Evolutionary conservation across 2,888 invertebrate species (phyloP).

Genomic region (Nephrotoma guestfalica): DNA sequence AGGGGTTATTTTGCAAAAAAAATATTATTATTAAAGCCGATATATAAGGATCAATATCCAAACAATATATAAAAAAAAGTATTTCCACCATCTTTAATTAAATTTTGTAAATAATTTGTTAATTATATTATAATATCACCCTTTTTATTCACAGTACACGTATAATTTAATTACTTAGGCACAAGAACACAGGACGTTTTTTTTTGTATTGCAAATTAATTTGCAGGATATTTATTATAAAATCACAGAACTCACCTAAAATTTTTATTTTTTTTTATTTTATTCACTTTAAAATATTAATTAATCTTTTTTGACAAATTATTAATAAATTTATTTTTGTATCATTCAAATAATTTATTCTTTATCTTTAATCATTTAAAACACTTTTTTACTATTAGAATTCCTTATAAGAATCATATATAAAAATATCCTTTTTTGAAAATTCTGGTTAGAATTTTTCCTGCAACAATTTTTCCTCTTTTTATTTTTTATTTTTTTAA

Average conservation of each 20-base stretch:
- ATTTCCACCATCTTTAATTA: background rate
- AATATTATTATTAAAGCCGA: background rate
- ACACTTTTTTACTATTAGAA: background rate
- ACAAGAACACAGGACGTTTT: background rate
- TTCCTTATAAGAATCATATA: background rate
- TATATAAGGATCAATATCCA: background rate
- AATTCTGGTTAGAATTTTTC: background rate
- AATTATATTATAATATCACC: background rate
- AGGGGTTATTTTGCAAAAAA: background rate
- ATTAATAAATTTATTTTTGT: background rate
- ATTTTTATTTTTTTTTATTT: background rate
- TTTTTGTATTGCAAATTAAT: background rate
- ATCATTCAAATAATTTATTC: background rate
- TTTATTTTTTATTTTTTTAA: background rate
- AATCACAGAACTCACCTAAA: background rate
- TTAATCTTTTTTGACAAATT: background rate
- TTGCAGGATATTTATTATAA: background rate
- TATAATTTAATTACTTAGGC: background rate
- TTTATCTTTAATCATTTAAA: background rate
- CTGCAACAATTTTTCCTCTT: background rate
- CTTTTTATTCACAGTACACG: background rate
- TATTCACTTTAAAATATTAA: background rate
- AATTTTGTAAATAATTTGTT: background rate
- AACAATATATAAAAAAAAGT: background rate
- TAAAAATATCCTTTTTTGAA: background rate